Evolutionary conservation across 1,140 invertebrate species (phyloP), one percentile per base, ranked within the genome.

Genomic region (Venturia canescens): DNA sequence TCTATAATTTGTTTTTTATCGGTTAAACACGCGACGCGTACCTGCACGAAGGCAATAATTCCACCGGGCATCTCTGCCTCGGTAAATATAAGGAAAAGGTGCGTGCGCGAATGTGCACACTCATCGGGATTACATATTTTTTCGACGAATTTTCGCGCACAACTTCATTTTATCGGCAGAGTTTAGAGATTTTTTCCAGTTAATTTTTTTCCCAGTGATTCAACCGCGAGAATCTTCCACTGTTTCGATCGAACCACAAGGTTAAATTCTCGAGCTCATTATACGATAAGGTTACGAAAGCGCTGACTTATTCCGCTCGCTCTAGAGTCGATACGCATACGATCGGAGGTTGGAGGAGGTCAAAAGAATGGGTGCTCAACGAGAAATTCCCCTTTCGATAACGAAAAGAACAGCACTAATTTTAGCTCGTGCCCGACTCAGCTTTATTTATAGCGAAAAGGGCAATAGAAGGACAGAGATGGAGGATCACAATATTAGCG

Each of bases 1-100:
- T 63, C 23, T 63, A 63, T 63, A 63, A 63, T 63, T 63, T 26
- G 60, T 63, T 26, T 63, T 63, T 63, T 63, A 63, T 63, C 60
- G 60, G 21, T 23, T 27, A 26, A 9, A 63, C 60, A 63, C 60
- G 60, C 60, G 23, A 63, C 60, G 60, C 13, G 13, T 57, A 63
- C 21, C 23, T 63, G 50, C 50, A 53, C 27, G 60, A 63, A 23
- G 60, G 60, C 60, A 63, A 63, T 63, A 63, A 63, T 63, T 63
- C 27, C 23, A 27, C 60, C 9, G 60, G 23, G 9, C 7, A 27
- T 27, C 60, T 63, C 50, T 53, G 16, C 1, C 50, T 53, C 50
- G 50, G 50, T 53, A 53, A n/a, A 21, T 53, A 53, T 53, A 53
- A 27, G 60, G 23, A 23, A 63, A 27, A 26, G 6, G 26, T 63